These are phyloP conservation scores for Syritta pipiens DNA, from an alignment of 2,888 invertebrate genomes.

Conservation along the genomic window DNA sequence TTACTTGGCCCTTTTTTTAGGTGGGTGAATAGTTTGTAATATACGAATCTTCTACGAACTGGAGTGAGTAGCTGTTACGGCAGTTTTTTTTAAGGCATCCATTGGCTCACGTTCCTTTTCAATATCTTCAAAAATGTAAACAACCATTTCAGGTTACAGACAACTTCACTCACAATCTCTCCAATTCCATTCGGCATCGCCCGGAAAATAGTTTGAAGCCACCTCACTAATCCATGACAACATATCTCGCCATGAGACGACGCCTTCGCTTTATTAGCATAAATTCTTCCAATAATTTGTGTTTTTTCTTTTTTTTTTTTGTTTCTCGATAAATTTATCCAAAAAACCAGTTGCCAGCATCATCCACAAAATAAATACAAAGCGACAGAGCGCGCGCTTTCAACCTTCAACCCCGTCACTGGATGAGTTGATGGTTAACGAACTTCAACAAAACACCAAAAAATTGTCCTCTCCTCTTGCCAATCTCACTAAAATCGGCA, in stretches of 20 bases:
- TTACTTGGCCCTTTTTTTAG: no score
- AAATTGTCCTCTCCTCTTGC: background rate
- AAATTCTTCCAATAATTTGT: conserved; percentile 9
- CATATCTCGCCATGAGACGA: background rate
- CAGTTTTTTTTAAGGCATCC: no score
- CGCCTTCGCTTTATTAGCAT: conserved; percentile 7
- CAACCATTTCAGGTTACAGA: no score
- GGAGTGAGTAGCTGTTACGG: no score
- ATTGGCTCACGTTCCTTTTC: no score
- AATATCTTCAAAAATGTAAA: no score
- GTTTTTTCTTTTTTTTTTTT: background rate
- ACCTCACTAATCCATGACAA: background rate
- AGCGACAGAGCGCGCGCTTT: background rate
- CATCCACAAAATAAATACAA: background rate
- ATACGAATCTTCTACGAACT: no score
- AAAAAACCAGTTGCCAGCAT: conserved; percentile 11
- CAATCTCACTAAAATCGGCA: background rate
- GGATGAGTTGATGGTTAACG: conserved; percentile 19
- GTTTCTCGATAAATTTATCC: no score
- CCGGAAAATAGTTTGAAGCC: background rate
- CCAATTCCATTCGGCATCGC: background rate
- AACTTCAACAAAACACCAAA: background rate
- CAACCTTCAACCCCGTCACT: background rate
- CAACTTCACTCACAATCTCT: no score
- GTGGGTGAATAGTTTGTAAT: no score